Base-by-base conservation (phyloP, 2,888 invertebrate species). In the Cataglyphis livida region DNA sequence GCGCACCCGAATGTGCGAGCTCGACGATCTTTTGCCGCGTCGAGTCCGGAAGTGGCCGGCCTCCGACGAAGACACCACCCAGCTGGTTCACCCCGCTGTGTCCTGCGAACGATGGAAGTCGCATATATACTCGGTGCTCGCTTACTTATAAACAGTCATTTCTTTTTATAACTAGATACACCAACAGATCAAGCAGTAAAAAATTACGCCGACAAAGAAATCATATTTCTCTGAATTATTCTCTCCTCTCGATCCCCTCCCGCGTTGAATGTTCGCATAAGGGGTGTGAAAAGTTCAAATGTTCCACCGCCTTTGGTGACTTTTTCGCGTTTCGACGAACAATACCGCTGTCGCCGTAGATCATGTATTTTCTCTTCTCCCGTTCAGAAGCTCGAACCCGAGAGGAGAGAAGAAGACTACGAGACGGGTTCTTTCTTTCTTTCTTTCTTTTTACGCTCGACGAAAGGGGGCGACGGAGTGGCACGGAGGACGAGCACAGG, bases 11-110 rank as follows among this genome's bases (percentile, higher is more conserved):
- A 96, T 99, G 99, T 90, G 99, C 99, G 95, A 99, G 96, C 96
- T 99, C 99, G 93, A 99, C 99, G 93, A 99, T 99, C 96, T 99
- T 98, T 96, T 99, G 99, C 91, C 99, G 96, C 93, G 99, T 99
- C 93, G 98, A 98, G 95, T 99, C 99, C 87, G 99, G 99, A 95
- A 99, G 96, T 90, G 99, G 99, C 91, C 99, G 96, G 90, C 99
- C 99, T 96, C 99, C 98, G 95, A 99, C 99, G 96, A 99, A 99
- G 95, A 99, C 99, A 95, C 99, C 99, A 95, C 99, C 99, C 95
- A 99, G 97, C 96, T 99, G 99, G 97, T 99, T 99, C 95, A 99
- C 98, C 95, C 99, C 99, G 96, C 99, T 99, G 97, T 99, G 99
- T 95, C 99, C 97, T 96, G 95, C 28, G 21, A 70, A 70, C 35